A percentile compares a stretch with the other conserved stretches of the same genome.
phyloP scores from a whole-genome alignment of 2,797 vertebrate genomes.

The Telmatherina bonti region DNA sequence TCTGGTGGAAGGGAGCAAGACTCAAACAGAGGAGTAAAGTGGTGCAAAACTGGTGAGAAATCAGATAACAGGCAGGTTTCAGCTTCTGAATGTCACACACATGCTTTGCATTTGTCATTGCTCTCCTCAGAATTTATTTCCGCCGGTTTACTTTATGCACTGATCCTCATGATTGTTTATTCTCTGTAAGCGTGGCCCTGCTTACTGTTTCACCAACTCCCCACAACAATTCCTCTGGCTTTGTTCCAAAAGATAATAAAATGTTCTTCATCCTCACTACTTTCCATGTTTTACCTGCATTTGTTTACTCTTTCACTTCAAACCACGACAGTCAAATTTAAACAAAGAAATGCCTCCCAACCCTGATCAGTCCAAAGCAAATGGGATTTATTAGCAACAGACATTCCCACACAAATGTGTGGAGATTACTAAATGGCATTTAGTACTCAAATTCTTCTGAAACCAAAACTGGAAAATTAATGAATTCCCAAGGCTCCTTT shows the following conservation, averaged over 20 bases:
- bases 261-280: neutral
- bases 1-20: neutral
- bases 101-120: neutral
- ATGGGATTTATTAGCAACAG: no score
- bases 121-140: no score
- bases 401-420: no score
- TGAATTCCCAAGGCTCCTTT: no score
- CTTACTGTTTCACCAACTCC: neutral
- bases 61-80: neutral
- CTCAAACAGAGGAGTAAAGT: neutral
- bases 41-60: neutral
- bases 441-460: no score
- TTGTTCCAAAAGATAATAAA: neutral
- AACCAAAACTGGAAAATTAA: no score
- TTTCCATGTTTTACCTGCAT: neutral
- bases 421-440: no score
- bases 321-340: neutral
- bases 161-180: neutral
- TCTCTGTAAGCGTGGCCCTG: neutral
- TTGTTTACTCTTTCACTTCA: neutral
- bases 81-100: neutral
- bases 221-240: neutral
- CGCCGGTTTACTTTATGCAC: neutral
- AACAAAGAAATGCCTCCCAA: neutral
- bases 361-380: no score